Evolutionary conservation across 2,113 vertebrate genomes (phyloP), one percentile per base, ranked within the genome.

Genomic region (Neomonachus schauinslandi): DNA sequence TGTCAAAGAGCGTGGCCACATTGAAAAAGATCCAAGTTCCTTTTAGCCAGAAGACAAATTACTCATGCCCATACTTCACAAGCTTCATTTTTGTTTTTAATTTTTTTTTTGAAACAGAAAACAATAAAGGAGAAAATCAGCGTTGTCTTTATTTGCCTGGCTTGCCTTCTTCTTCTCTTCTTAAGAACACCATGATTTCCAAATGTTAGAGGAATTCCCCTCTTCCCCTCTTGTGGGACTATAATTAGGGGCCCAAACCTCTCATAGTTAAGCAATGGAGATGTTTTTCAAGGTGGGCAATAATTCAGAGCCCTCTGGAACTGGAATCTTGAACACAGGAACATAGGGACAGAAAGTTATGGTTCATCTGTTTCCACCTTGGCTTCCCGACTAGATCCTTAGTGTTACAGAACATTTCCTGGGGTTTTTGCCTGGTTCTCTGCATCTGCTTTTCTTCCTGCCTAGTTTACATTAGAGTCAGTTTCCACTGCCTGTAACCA

Each of bases 191-290:
- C 46, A 42, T 46, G 61, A 67, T 90, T 95, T 95, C 74, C n/a
- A 91, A 96, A 74, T 76, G 24, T 79, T 95, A 63, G 26, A 83
- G 49, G 92, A 97, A 92, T 94, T 61, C 80, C 18, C 76, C 67
- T 36, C 36, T 86, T 90, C 74, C 28, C 19, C 93, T 79, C n/a
- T 46, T 49, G 21, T 51, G 59, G 93, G 14, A 51, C 49, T 87
- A 31, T 87, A 96, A 92, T 94, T 76, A 94, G 42, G 67, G 61
- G 3, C 28, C 33, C 67, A 55, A 5, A 18, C 61, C 28, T 81
- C 55, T 74, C 33, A 49, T 26, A 85, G n/a, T 18, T 59, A 95
- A 84, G 51, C 72, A 51, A 12, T n/a, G 51, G 59, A 83, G 49
- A 89, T 72, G 71, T 61, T 84, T 53, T 12, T 79, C 67, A 65